phyloP scores from a whole-genome alignment of 2,113 vertebrate genomes.

The Micronycteris hirsuta region DNA sequence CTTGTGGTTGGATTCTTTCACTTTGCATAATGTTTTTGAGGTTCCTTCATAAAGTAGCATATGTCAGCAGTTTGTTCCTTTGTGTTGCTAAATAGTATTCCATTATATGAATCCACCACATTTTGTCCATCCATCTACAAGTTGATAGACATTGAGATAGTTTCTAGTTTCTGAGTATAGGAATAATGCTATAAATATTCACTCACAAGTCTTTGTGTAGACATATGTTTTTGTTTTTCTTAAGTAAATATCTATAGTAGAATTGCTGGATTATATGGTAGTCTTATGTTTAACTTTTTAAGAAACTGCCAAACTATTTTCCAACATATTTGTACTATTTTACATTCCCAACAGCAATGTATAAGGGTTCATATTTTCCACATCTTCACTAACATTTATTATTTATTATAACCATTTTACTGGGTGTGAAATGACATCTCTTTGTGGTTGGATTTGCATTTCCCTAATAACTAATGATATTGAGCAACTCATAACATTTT shows the following conservation, averaged over 20 bases:
- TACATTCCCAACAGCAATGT: not conserved
- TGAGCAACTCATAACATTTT: not conserved
- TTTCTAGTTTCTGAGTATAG: not conserved
- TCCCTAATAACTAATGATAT: not conserved
- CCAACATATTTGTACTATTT: not conserved
- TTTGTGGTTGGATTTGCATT: not conserved
- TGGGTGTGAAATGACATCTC: not conserved
- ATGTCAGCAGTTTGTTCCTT: not conserved
- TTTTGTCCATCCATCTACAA: not conserved
- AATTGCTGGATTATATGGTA: not conserved
- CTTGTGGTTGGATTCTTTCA: not conserved
- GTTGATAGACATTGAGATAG: not conserved
- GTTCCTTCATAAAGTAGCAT: not conserved
- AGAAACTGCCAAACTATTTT: conserved; percentile 8
- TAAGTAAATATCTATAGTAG: not conserved
- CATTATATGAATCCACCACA: not conserved
- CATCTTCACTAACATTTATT: not conserved
- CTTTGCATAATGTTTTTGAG: not conserved
- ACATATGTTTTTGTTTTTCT: not conserved
- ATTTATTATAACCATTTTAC: not conserved
- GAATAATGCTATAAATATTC: not conserved
- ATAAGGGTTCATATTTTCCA: not conserved
- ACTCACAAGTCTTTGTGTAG: not conserved
- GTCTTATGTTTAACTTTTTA: conserved; percentile 3
- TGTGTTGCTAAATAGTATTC: not conserved